Evolutionary conservation across 1,140 invertebrate genomes (phyloP).

Genomic region (Brachionus rubens): DNA sequence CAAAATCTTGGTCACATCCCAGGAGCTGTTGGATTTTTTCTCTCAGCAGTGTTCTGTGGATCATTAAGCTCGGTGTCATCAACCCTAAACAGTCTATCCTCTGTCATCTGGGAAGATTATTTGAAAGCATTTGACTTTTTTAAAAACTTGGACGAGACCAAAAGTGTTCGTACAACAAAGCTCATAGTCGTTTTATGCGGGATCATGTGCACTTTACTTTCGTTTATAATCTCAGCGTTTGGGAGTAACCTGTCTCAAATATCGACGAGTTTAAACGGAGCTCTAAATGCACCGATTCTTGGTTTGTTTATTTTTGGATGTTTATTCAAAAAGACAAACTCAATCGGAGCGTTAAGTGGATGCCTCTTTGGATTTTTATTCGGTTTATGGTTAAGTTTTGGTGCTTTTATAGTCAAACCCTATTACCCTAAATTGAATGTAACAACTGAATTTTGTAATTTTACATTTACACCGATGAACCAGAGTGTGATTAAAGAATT

Average conservation of each 20-base stretch:
- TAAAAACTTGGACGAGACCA: background rate
- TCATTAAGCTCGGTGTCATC: slow-evolving; percentile 62
- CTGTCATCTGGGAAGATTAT: slow-evolving; percentile 83
- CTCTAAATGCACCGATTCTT: background rate
- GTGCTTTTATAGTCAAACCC: background rate
- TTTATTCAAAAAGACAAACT: background rate
- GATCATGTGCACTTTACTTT: slow-evolving; percentile 64
- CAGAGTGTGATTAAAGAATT: background rate
- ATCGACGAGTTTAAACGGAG: background rate
- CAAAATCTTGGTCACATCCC: slow-evolving; percentile 58
- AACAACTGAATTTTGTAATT: slow-evolving; percentile 8
- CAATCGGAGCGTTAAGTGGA: slow-evolving; percentile 50
- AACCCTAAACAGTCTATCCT: slow-evolving; percentile 77
- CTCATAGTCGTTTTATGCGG: slow-evolving; percentile 68
- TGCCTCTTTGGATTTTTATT: slow-evolving; percentile 49
- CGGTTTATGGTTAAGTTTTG: slow-evolving; percentile 40
- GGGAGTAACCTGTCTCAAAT: background rate
- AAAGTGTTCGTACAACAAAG: slow-evolving; percentile 49
- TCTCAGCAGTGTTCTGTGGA: slow-evolving; percentile 56
- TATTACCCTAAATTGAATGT: slow-evolving; percentile 21
- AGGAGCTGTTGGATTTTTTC: slow-evolving; percentile 58
- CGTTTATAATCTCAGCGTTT: slow-evolving; percentile 68
- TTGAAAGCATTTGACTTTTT: slow-evolving; percentile 49
- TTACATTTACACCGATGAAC: background rate
- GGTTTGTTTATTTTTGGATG: slow-evolving; percentile 12